Base-by-base conservation (phyloP, 2,113 vertebrate species). In the Chaenocephalus aceratus region DNA sequence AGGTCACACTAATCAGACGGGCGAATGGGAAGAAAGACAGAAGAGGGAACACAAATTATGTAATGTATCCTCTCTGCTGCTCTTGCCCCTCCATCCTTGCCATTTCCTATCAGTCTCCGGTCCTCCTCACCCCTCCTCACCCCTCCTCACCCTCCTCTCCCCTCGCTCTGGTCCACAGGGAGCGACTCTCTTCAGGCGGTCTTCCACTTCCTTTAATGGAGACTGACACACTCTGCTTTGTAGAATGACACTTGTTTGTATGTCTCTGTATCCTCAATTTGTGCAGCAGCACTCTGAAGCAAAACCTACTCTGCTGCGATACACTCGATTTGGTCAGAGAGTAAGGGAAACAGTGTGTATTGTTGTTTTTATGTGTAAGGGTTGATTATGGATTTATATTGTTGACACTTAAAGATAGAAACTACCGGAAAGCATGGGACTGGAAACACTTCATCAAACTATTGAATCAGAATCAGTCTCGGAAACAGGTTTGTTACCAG, bases 141-240 rank as follows among this genome's bases (percentile, higher is more conserved):
- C 53, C 15, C 21, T 21, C 52, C 12, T 45, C 6, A 53, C 41
- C 53, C 15, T 51, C 6, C 10, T 65, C 66, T 61, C 45, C 48
- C 53, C 48, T 16, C 69, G 74, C 66, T 0, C 36, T 14, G 5
- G 75, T 94, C 96, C 95, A 94, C 92, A 87, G 93, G 91, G 95
- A 91, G 85, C 93, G 90, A 75, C 92, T 49, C 94, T 95, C 95
- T 88, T 94, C 92, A 94, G 57, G 93, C 93, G 88, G 93, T 93
- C 52, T 46, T 76, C 52, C 52, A 11, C 75, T 56, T 53, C 56
- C 76, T 41, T 56, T 79, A 65, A 69, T 77, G 77, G 93, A 94
- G 90, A 90, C 91, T 90, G 87, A 79, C 71, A 79, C 77, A 78
- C 60, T 81, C 59, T 21, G 80, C 41, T 64, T 59, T 21, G 69